Evolutionary conservation across 92 coral and sea anemone genomes (phyloP).

Genomic region (Actinernus sp.): DNA sequence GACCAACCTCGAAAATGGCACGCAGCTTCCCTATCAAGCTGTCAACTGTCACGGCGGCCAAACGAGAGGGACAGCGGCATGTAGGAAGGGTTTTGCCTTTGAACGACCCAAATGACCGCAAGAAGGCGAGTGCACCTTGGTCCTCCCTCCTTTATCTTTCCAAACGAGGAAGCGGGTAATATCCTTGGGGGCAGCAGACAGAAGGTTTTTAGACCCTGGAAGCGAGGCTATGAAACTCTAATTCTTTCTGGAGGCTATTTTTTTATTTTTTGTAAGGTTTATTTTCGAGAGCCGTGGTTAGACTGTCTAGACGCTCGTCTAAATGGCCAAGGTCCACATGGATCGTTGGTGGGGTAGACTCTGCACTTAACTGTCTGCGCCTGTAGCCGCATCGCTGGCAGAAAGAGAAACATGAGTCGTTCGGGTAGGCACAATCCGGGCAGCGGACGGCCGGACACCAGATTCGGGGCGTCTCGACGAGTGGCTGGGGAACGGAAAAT

Average conservation of each 20-base stretch:
- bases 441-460: slow-evolving; percentile 58
- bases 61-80: slow-evolving; percentile 56
- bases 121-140: slow-evolving; percentile 26
- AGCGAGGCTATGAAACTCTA: slow-evolving; percentile 39
- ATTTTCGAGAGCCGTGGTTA: neutral
- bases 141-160: slow-evolving; percentile 47
- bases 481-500: no score
- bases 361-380: slow-evolving; percentile 2
- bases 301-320: neutral
- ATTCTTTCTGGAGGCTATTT: slow-evolving; percentile 25
- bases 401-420: slow-evolving; percentile 42
- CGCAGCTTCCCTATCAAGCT: slow-evolving; percentile 45
- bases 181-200: slow-evolving; percentile 47
- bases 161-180: slow-evolving; percentile 49
- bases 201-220: slow-evolving; percentile 45
- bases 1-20: slow-evolving; percentile 30
- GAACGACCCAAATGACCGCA: slow-evolving; percentile 36
- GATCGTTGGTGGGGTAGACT: neutral
- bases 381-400: slow-evolving; percentile 63
- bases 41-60: slow-evolving; percentile 69
- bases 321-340: slow-evolving; percentile 9
- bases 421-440: slow-evolving; percentile 54
- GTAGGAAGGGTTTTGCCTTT: neutral
- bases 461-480: slow-evolving; percentile 24
- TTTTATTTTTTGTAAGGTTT: slow-evolving; percentile 63